Evolutionary conservation across 2,797 vertebrate species (phyloP).

Genomic region (Zenarchopterus dispar): DNA sequence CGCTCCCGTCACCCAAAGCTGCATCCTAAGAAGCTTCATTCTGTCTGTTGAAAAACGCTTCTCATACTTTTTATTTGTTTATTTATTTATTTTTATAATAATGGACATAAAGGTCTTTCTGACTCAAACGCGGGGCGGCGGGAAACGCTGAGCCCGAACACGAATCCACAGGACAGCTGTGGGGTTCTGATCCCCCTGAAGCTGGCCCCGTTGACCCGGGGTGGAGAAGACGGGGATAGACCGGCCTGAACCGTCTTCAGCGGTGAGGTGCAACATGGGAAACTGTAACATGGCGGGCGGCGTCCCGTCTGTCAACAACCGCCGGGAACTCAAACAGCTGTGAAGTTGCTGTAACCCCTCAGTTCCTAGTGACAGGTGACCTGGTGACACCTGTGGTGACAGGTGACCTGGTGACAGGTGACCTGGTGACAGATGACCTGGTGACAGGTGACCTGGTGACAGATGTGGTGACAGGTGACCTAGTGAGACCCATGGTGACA

Average conservation of each 20-base stretch:
- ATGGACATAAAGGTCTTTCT: too few species aligned
- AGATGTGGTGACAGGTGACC: too few species aligned
- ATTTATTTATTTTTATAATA: too few species aligned
- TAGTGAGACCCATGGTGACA: too few species aligned
- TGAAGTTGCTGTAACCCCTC: slow-evolving; percentile 53
- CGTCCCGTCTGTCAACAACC: slow-evolving; percentile 54
- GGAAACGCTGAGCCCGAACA: slow-evolving; percentile 36
- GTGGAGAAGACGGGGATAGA: slow-evolving; percentile 66
- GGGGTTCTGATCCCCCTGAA: slow-evolving; percentile 60
- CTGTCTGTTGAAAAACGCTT: slow-evolving; percentile 29
- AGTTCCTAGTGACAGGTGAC: slow-evolving; percentile 28
- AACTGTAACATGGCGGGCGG: slow-evolving; percentile 51
- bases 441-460: too few species aligned
- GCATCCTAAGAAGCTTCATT: slow-evolving; percentile 32
- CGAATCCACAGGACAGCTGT: slow-evolving; percentile 24
- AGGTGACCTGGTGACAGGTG: too few species aligned
- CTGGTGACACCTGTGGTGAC: slow-evolving; percentile 32
- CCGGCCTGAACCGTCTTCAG: slow-evolving; percentile 63
- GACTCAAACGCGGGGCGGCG: slow-evolving; percentile 12
- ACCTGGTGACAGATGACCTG: too few species aligned
- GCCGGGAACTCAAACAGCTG: slow-evolving; percentile 44
- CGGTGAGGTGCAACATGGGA: slow-evolving; percentile 50
- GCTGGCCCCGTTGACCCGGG: slow-evolving; percentile 39
- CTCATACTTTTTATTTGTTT: neutral
- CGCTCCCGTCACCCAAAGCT: slow-evolving; percentile 50